Percentiles rank a stretch among this genome's conserved stretches.
Conservation (phyloP, 1,140 invertebrate genomes). For the Leptopilina boulardi region DNA sequence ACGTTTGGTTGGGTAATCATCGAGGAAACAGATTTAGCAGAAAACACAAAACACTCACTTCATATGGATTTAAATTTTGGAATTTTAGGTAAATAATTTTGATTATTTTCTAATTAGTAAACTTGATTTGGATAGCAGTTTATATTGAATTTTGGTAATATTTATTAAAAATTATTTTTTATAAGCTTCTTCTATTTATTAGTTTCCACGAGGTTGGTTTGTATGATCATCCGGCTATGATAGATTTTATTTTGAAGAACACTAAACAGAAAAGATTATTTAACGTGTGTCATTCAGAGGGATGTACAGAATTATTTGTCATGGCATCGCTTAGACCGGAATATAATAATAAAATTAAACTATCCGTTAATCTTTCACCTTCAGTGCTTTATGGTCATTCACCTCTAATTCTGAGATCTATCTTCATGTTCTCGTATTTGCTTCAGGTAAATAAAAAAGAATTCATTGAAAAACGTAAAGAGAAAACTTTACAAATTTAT, state of each 20-base stretch:
- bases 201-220: neutral
- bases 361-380: neutral
- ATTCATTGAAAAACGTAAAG: too few relatives aligned
- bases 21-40: slow-evolving; percentile 80
- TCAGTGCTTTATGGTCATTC: neutral
- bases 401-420: neutral
- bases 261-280: neutral
- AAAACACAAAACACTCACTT: slow-evolving; percentile 66
- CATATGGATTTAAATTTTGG: slow-evolving; percentile 81
- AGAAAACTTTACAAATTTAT: too few relatives aligned
- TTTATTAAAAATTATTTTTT: neutral
- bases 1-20: slow-evolving; percentile 84
- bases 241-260: neutral
- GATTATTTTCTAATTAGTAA: too few relatives aligned
- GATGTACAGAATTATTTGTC: neutral
- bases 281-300: neutral
- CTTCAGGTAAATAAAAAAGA: neutral
- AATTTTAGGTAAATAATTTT: slow-evolving; percentile 61
- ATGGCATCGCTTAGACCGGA: neutral
- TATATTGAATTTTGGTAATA: too few relatives aligned
- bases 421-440: neutral
- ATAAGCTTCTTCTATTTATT: neutral
- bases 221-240: neutral
- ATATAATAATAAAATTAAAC: neutral
- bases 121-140: too few relatives aligned